A percentile compares a stretch with the other conserved stretches of the same genome.
These are phyloP conservation scores for Atta cephalotes DNA, from an alignment of 1,140 invertebrate genomes.

Conservation along the genomic window DNA sequence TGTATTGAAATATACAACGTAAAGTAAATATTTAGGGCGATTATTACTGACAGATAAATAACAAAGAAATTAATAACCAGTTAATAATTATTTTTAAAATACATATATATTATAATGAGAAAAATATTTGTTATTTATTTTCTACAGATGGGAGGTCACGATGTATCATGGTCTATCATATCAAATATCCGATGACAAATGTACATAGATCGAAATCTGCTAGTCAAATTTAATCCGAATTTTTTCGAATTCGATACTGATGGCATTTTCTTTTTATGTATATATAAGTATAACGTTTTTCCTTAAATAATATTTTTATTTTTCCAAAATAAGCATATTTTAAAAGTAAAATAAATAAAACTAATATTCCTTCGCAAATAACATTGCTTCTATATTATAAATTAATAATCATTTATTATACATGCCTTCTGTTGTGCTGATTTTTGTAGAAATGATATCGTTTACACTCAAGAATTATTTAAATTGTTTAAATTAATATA, in stretches of 20 bases:
- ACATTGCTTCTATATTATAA: neutral
- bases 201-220: neutral
- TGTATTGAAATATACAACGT: neutral
- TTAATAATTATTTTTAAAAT: neutral
- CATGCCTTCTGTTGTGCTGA: neutral
- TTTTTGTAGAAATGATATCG: constrained; percentile 19
- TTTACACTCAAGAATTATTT: constrained; percentile 22
- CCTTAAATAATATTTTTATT: neutral
- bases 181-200: constrained; percentile 86
- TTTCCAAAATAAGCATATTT: neutral
- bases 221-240: constrained; percentile 28
- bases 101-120: neutral
- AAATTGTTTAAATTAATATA: neutral
- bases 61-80: neutral
- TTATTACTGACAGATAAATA: neutral
- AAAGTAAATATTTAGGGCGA: neutral
- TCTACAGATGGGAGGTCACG: constrained; percentile 78
- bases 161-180: constrained; percentile 82
- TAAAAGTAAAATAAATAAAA: neutral
- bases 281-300: neutral
- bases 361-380: neutral
- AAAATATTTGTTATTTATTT: neutral
- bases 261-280: constrained; percentile 6
- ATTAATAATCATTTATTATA: constrained; percentile 11
- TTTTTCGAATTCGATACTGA: neutral